Evolutionary conservation across 2,888 invertebrate species (phyloP).

Genomic region (Hyppa rectilinea): DNA sequence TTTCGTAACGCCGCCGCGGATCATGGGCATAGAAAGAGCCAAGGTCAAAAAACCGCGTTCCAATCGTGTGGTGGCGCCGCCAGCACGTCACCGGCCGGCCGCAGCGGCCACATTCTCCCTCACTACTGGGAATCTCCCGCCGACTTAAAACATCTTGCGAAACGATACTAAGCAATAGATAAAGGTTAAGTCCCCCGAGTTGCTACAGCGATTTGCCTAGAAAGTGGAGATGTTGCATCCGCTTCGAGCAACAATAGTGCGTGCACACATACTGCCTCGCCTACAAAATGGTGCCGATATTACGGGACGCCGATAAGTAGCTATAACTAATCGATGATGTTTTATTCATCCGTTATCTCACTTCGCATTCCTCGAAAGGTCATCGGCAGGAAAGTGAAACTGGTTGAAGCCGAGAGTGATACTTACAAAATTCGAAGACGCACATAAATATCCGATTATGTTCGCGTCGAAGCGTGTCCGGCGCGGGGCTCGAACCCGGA

Average conservation of each 20-base stretch:
- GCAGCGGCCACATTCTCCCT: constrained; percentile 38
- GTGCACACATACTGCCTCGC: constrained; percentile 11
- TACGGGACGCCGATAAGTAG: constrained; percentile 37
- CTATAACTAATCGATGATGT: constrained; percentile 69
- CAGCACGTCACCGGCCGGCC: constrained; percentile 44
- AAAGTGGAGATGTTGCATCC: constrained; percentile 57
- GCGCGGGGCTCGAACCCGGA: constrained; percentile 71
- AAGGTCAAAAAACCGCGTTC: constrained; percentile 69
- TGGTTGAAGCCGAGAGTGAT: constrained; percentile 83
- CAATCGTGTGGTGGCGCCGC: constrained; percentile 51
- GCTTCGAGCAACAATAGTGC: constrained; percentile 51
- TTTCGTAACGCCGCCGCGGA: constrained; percentile 67
- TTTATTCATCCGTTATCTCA: constrained; percentile 85
- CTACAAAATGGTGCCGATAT: constrained; percentile 3
- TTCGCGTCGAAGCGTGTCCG: constrained; percentile 63
- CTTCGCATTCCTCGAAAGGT: constrained; percentile 85
- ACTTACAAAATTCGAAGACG: constrained; percentile 81
- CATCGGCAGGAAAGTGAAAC: constrained; percentile 88
- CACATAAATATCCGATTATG: constrained; percentile 79
- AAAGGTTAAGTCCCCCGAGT: constrained; percentile 68
- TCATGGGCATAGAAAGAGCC: constrained; percentile 69
- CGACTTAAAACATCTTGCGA: constrained; percentile 51
- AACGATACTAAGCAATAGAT: constrained; percentile 64
- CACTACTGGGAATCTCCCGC: constrained; percentile 67
- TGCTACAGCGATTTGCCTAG: constrained; percentile 58